Conservation (phyloP, 2,888 invertebrate genomes). For the Bellardia bayeri region DNA sequence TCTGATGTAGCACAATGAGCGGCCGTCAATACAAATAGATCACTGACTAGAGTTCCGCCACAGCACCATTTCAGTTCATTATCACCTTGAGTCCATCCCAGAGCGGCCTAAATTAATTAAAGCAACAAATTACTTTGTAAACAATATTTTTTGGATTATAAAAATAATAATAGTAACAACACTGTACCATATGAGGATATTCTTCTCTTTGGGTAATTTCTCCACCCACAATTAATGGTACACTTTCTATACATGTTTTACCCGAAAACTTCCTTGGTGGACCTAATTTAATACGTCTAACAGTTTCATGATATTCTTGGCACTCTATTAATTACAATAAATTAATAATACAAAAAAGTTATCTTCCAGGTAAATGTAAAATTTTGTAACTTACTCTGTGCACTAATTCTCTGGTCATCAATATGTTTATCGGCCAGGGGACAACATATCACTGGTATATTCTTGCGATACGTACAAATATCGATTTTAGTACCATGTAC, state of each 20-base stretch:
- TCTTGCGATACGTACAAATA: constrained; percentile 78
- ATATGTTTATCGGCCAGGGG: constrained; percentile 80
- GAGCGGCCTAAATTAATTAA: constrained; percentile 77
- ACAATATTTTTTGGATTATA: not conserved
- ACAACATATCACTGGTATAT: constrained; percentile 84
- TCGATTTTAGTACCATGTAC: constrained; percentile 80
- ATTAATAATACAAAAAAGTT: not conserved
- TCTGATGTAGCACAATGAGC: constrained; percentile 81
- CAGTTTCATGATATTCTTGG: constrained; percentile 84
- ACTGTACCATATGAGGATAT: constrained; percentile 86
- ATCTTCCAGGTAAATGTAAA: too few species aligned
- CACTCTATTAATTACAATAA: constrained; percentile 83
- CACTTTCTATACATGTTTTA: constrained; percentile 81
- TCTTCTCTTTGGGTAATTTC: constrained; percentile 84
- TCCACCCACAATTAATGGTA: constrained; percentile 86
- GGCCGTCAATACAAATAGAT: constrained; percentile 79
- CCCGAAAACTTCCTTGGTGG: constrained; percentile 77
- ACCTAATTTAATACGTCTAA: constrained; percentile 77
- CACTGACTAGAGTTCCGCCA: constrained; percentile 80
- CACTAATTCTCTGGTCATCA: constrained; percentile 80
- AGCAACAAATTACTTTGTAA: not conserved
- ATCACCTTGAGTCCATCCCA: constrained; percentile 81
- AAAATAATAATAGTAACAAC: not conserved
- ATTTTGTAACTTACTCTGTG: constrained; percentile 77
- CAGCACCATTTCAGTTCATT: constrained; percentile 81